phyloP scores from a whole-genome alignment of 1,140 invertebrate species.

The Sycobia sp. region DNA sequence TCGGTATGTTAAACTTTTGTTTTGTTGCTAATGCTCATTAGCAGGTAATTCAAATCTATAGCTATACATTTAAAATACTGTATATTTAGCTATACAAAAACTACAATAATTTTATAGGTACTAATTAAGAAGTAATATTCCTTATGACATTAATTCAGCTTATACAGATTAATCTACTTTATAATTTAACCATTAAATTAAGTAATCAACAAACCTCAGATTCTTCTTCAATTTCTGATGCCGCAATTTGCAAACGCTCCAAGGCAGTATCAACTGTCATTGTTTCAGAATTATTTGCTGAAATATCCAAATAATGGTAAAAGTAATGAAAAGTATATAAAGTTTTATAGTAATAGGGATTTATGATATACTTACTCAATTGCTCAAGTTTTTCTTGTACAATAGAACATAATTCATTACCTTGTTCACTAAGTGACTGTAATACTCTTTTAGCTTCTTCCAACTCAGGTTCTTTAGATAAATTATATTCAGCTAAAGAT shows the following conservation, averaged over 20 bases:
- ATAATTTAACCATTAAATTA: too few relatives aligned
- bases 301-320: slow-evolving; percentile 39
- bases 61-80: too few relatives aligned
- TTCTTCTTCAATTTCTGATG: slow-evolving; percentile 86
- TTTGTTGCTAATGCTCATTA: too few relatives aligned
- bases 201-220: slow-evolving; percentile 77
- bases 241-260: slow-evolving; percentile 82
- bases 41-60: too few relatives aligned
- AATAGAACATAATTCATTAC: slow-evolving; percentile 68
- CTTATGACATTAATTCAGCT: slow-evolving; percentile 5
- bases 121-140: too few relatives aligned
- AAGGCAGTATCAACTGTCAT: slow-evolving; percentile 80
- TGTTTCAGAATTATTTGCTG: slow-evolving; percentile 71
- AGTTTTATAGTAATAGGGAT: too few relatives aligned
- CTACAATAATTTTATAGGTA: too few relatives aligned
- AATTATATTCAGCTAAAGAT: slow-evolving; percentile 84
- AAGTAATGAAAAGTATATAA: too few relatives aligned
- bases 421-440: slow-evolving; percentile 71
- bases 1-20: too few relatives aligned
- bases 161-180: slow-evolving; percentile 14
- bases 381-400: slow-evolving; percentile 73
- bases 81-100: too few relatives aligned
- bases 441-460: slow-evolving; percentile 73
- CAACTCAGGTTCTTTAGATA: slow-evolving; percentile 81
- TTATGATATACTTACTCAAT: slow-evolving; percentile 63